A percentile compares a stretch with the other conserved stretches of the same genome.
Conservation (phyloP, 1,140 invertebrate species). For the Drosophila orena region DNA sequence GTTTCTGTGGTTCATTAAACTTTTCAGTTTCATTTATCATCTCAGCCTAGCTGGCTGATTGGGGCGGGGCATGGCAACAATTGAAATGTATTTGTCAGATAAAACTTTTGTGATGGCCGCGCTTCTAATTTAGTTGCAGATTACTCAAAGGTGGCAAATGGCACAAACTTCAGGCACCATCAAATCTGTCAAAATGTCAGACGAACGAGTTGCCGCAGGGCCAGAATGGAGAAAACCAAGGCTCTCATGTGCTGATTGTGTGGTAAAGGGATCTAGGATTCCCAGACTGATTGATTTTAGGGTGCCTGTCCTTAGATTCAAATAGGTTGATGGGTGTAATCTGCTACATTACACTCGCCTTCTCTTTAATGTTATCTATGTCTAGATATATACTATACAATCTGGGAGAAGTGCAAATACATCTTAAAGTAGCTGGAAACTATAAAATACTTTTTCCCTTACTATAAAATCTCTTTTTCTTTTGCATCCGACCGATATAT, state of each 20-base stretch:
- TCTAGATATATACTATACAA: no score
- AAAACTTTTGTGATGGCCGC: slow-evolving; percentile 69
- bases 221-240: not conserved
- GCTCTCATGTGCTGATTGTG: slow-evolving; percentile 43
- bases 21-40: slow-evolving; percentile 78
- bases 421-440: no score
- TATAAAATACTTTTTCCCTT: not conserved
- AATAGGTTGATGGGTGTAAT: no score
- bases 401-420: no score
- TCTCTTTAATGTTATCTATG: no score
- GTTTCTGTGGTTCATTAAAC: slow-evolving; percentile 78
- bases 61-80: slow-evolving; percentile 47
- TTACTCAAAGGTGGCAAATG: slow-evolving; percentile 53
- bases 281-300: slow-evolving; percentile 14
- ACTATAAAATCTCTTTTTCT: not conserved
- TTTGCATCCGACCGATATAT: no score
- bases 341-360: no score
- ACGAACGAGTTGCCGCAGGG: slow-evolving; percentile 35
- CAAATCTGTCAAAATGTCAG: slow-evolving; percentile 50
- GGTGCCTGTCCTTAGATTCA: no score
- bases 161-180: slow-evolving; percentile 45
- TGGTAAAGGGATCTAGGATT: slow-evolving; percentile 26
- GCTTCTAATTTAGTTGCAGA: slow-evolving; percentile 45
- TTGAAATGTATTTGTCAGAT: slow-evolving; percentile 80
- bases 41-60: not conserved